Base-by-base conservation (phyloP, 2,113 vertebrate species). In the Megaptera novaeangliae region DNA sequence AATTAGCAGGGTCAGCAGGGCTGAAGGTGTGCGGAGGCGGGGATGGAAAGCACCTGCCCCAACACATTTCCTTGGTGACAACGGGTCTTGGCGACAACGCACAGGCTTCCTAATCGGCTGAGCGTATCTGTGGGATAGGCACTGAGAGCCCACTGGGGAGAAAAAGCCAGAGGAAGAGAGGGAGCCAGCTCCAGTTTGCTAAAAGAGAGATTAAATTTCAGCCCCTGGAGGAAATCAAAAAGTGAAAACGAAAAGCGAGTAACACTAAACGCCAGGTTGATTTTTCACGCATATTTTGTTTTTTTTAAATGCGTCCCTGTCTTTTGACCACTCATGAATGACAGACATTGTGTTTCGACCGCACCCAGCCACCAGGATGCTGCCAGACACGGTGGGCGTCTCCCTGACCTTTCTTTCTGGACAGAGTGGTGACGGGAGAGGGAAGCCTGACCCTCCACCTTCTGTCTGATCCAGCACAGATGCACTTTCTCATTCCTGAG, bases 401-500 rank as follows among this genome's bases (percentile, higher is more conserved):
- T 44, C 61, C 63, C 69, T 84, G 84, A 81, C 84, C 59, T 80
- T 84, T 91, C 71, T 74, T 59, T 78, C 63, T 77, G 86, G 88
- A 36, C 29, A 29, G 68, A 9, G 27, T 46, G 39, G 90, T 46
- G 52, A 88, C 12, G 36, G 61, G 59, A 94, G 71, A 77, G 69
- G 31, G 55, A 88, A 13, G 52, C 77, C 95, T 46, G 80, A 75
- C 96, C 91, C 97, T 96, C 93, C 83, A 59, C 61, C 36, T 88
- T 98, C 94, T 88, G 80, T 96, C 96, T 93, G 95, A 63, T 77
- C n/a, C 97, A 96, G 97, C 98, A 98, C 98, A 99, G 99, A 98
- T 99, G 98, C 96, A 0, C 97, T 97, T 98, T 88, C 98, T 98
- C 98, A 98, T 97, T 98, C 98, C 95, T 98, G 98, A 98, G 98